A percentile compares a stretch with the other conserved stretches of the same genome.
phyloP scores from a whole-genome alignment of 1,140 invertebrate species.

The Trichonephila inaurata region DNA sequence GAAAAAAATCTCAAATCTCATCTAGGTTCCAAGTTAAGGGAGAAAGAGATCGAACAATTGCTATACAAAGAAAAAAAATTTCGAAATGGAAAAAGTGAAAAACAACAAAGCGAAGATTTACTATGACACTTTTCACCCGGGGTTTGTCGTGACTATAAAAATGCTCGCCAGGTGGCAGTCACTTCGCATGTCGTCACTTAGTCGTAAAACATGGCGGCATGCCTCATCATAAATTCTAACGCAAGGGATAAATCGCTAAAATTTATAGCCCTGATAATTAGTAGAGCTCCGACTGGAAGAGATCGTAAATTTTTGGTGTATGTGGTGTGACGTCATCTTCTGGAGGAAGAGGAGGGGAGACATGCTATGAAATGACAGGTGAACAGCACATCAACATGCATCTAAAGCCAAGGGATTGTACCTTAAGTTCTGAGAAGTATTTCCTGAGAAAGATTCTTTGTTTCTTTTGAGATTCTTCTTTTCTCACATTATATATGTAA shows the following conservation, averaged over 20 bases:
- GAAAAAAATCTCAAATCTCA: neutral
- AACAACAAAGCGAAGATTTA: slow-evolving; percentile 65
- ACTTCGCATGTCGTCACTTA: slow-evolving; percentile 75
- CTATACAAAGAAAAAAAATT: neutral
- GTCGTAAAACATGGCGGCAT: slow-evolving; percentile 75
- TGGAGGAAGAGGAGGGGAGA: neutral
- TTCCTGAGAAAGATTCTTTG: neutral
- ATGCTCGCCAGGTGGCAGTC: slow-evolving; percentile 75
- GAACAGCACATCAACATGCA: slow-evolving; percentile 59
- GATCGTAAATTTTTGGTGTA: slow-evolving; percentile 65
- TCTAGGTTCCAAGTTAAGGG: neutral
- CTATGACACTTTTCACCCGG: slow-evolving; percentile 58
- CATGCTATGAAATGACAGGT: slow-evolving; percentile 68
- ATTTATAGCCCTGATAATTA: slow-evolving; percentile 76
- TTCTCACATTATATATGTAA: no score
- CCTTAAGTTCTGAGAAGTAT: slow-evolving; percentile 22
- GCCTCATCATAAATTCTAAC: slow-evolving; percentile 74
- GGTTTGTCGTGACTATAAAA: slow-evolving; percentile 70
- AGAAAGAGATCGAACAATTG: neutral
- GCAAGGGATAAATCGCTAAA: slow-evolving; percentile 72
- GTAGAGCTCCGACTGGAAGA: slow-evolving; percentile 71
- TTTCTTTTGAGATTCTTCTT: no score
- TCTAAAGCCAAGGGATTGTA: slow-evolving; percentile 44
- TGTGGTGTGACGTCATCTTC: slow-evolving; percentile 63
- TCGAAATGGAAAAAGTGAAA: slow-evolving; percentile 19